phyloP scores from a whole-genome alignment of 1,140 invertebrate genomes.

The Solenopsis invicta region DNA sequence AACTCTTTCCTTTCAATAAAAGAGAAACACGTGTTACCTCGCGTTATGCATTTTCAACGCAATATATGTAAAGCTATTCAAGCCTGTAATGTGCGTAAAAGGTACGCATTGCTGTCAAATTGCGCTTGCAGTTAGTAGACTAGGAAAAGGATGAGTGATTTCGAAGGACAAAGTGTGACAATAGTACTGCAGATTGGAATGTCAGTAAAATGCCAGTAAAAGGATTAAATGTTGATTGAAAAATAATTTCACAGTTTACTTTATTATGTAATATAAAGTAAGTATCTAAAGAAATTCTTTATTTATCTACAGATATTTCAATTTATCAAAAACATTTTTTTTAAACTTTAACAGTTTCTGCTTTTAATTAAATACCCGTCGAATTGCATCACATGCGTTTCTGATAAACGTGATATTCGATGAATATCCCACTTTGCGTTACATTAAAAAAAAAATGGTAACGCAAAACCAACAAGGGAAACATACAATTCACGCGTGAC shows the following conservation, averaged over 20 bases:
- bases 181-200: conserved; percentile 73
- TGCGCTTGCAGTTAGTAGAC: not conserved
- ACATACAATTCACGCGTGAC: conserved; percentile 28
- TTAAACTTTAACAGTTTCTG: not conserved
- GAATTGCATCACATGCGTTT: not conserved
- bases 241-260: conserved; percentile 25
- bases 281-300: not conserved
- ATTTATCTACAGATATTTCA: conserved; percentile 1
- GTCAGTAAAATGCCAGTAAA: conserved; percentile 79
- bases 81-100: conserved; percentile 51
- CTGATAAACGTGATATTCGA: conserved; percentile 36
- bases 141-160: conserved; percentile 7
- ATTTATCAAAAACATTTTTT: conserved; percentile 10
- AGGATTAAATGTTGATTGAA: not conserved
- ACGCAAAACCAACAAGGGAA: conserved; percentile 14
- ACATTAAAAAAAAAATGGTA: conserved; percentile 11
- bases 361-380: conserved; percentile 28
- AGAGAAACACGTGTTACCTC: conserved; percentile 5
- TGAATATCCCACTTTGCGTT: conserved; percentile 11
- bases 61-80: conserved; percentile 77
- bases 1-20: not conserved
- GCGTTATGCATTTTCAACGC: conserved; percentile 75
- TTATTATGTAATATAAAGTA: conserved; percentile 12
- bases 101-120: conserved; percentile 45
- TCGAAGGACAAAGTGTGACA: conserved; percentile 62